Base-by-base conservation (phyloP, 2,797 vertebrate genomes). In the Monodelphis domestica region DNA sequence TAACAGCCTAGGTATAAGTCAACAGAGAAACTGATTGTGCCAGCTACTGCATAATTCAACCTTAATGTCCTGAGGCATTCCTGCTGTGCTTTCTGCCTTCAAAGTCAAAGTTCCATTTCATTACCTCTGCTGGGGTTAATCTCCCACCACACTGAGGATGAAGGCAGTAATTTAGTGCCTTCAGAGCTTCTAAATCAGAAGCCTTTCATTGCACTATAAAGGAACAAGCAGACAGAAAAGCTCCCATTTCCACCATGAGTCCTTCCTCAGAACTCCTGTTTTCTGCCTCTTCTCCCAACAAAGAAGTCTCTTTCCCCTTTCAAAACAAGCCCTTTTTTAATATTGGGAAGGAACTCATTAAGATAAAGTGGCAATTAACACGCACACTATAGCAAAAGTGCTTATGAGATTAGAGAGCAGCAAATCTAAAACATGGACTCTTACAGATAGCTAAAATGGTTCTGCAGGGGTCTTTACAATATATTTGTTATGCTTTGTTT, bases 301-400 rank as follows among this genome's bases (percentile, higher is more conserved):
- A 87, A 63, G 88, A 94, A 14, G n/a, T 63, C 5, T 51, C 6
- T 29, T 92, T n/a, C n/a, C n/a, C 0, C 53, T 96, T 96, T 97
- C 91, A 57, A 96, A 95, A 95, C 70, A n/a, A 50, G 29, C 93
- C 6, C 63, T 12, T 15, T 91, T 92, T 92, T 96, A 92, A 50
- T 88, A 88, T n/a, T 56, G 95, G 90, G 95, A 96, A 55, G 59
- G 15, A 93, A 12, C 88, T 95, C 97, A 93, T 54, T 96, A 94
- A 89, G 92, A 95, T 94, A 97, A n/a, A 97, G 94, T 57, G 96
- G 24, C 54, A 88, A n/a, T 97, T 97, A 94, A 84, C 94, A 97
- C 95, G 45, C 96, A 38, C 88, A 78, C 55, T 96, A 26, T 55
- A 6, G 1, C 91, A 56, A 95, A 95, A 96, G 54, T 92, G 84